phyloP scores from a whole-genome alignment of 2,797 vertebrate genomes.

The Tinamus major region DNA sequence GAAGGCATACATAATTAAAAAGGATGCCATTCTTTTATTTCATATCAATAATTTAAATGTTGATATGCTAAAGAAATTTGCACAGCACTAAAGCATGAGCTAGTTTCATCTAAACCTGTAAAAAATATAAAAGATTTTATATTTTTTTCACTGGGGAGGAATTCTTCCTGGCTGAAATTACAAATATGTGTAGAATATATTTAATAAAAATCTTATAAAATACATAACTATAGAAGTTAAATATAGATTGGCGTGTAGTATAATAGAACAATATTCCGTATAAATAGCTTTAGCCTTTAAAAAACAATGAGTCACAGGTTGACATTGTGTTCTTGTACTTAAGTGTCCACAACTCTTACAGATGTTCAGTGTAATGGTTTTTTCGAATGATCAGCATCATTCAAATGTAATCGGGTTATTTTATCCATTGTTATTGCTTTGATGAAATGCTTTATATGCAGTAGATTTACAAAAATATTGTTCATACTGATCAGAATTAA shows the following conservation, averaged over 20 bases:
- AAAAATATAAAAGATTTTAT: conserved; percentile 90
- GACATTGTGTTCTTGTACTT: conserved; percentile 86
- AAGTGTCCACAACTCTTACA: conserved; percentile 83
- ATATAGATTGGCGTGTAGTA: conserved; percentile 95
- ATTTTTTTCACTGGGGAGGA: conserved; percentile 95
- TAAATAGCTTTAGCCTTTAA: conserved; percentile 91
- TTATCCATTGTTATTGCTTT: conserved; percentile 86
- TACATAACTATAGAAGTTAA: conserved; percentile 92
- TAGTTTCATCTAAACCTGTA: conserved; percentile 90
- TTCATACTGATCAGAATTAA: conserved; percentile 97
- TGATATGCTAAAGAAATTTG: conserved; percentile 87
- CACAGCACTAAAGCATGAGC: conserved; percentile 95
- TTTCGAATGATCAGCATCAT: conserved; percentile 84
- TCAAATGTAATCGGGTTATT: conserved; percentile 85
- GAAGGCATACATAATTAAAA: conserved; percentile 75
- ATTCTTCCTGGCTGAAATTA: conserved; percentile 91
- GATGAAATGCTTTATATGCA: conserved; percentile 91
- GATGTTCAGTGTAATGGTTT: conserved; percentile 78
- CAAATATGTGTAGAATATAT: conserved; percentile 97
- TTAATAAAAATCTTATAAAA: conserved; percentile 98
- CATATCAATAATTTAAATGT: conserved; percentile 81
- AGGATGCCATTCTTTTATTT: conserved; percentile 79
- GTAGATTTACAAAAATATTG: conserved; percentile 91
- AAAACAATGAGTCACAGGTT: conserved; percentile 85
- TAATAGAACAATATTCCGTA: conserved; percentile 89